Evolutionary conservation across 2,888 invertebrate species (phyloP).

Genomic region (Drosophila nr. medialis): DNA sequence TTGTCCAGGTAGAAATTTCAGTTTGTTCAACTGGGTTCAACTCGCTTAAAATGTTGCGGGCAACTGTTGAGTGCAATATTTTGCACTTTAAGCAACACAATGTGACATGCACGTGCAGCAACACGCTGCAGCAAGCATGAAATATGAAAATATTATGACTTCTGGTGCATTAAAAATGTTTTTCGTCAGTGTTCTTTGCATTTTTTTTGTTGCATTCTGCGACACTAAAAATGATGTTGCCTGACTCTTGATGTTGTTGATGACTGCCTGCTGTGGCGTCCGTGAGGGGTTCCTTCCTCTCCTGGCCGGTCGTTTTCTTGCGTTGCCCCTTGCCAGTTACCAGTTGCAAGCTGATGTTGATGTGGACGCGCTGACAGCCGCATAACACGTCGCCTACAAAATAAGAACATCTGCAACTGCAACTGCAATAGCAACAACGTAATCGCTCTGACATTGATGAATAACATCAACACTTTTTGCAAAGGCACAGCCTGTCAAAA

Average conservation of each 20-base stretch:
- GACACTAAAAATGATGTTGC: conserved; percentile 53
- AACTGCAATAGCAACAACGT: conserved; percentile 29
- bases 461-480: conserved; percentile 63
- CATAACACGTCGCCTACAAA: conserved; percentile 40
- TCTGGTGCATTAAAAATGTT: conserved; percentile 70
- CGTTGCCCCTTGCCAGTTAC: conserved; percentile 25
- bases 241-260: conserved; percentile 47
- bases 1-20: conserved; percentile 36
- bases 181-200: conserved; percentile 34
- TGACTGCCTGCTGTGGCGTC: conserved; percentile 51
- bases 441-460: conserved; percentile 67
- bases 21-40: conserved; percentile 45
- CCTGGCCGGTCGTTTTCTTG: neutral
- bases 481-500: conserved; percentile 30
- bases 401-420: conserved; percentile 18
- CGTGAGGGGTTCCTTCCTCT: conserved; percentile 16
- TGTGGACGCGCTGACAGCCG: conserved; percentile 49
- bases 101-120: conserved; percentile 45
- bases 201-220: conserved; percentile 15
- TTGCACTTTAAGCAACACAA: conserved; percentile 60
- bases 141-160: conserved; percentile 75
- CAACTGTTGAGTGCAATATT: conserved; percentile 43
- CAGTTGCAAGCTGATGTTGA: conserved; percentile 40
- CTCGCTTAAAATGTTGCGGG: conserved; percentile 25
- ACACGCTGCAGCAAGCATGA: conserved; percentile 48